Base-by-base conservation (phyloP, 2,797 vertebrate species). In the Poecilia wingei region DNA sequence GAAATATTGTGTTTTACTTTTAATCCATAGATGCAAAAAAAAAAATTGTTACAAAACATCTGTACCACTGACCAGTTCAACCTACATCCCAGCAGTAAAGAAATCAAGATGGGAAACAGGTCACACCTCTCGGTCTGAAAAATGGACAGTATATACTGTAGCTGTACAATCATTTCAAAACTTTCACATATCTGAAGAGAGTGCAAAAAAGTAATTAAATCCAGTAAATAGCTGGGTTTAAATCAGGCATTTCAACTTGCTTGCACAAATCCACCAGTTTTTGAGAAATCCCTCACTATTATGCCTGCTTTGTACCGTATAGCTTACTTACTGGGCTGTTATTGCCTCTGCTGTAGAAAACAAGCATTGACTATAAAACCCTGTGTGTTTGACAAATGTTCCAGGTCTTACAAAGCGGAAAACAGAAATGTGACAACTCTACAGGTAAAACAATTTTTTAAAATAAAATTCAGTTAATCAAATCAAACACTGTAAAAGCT, bases 301-400 rank as follows among this genome's bases (percentile, higher is more conserved):
- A 91, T 84, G 84, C 85, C 84, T 90, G 80, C 36, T 91, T 89
- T 88, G 87, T 76, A 88, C 70, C 82, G 78, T 94, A 93, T 94
- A 94, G 93, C 93, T 95, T 94, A 95, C 94, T 90, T 16, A 68
- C 92, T 95, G 93, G 90, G 87, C 87, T 87, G 83, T 80, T 89
- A 90, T 89, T 88, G 82, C 86, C 80, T 89, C 74, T 87, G 76
- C 83, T 84, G 66, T 57, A 86, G 66, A 78, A 88, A 64, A 85
- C 47, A 87, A 89, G 82, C 71, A 74, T 72, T 53, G 68, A 77
- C 74, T 43, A 51, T 45, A 80, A 14, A 89, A 78, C 72, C 84
- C 76, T 82, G 84, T 87, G 84, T 20, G 1, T 83, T 76, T 81
- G 75, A 86, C 28, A 86, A 77, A 76, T 61, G 22, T 51, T 78